Base-by-base conservation (phyloP, 30 jellyfish, hydroid and myxozoan genomes). In the Catostylus mosaicus region DNA sequence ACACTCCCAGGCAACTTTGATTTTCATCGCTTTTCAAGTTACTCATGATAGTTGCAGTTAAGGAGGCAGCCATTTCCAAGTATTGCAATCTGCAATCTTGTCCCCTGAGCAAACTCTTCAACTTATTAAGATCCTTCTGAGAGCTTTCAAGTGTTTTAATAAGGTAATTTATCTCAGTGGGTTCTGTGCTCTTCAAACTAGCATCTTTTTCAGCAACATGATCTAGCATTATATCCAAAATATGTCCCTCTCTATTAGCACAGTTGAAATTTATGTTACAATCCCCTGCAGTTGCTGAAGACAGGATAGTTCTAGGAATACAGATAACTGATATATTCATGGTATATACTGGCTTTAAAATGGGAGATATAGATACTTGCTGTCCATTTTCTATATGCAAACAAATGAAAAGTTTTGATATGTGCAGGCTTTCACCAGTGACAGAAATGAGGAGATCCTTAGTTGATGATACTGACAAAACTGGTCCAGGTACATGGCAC, bases 401-500 rank as follows among this genome's bases (percentile, higher is more conserved):
- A 72, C 31, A 51, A 24, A 72, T 31, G 20, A 27, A 22, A 52
- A 72, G 29, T 20, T 20, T 24, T 30, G 57, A 72, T 24, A 72
- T 1, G 24, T 51, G 54, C 43, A 72, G 7, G 11, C 26, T 36
- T 9, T 22, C 70, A 2, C 72, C 72, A 0, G 70, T 51, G 2
- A 33, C 72, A 51, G 24, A 32, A 29, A 72, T 26, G 4, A 72
- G 46, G 23, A 72, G 9, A 33, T 72, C 72, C 18, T 48, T 32
- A 12, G 14, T 31, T 24, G 72, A 4, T 30, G 72, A n/a, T 19
- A 36, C 84, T 24, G 72, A 43, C 1, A 48, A 29, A 29, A 72
- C 67, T 14, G 84, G 84, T 4, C 84, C 84, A 3, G 57, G 57
- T 30, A 72, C 72, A 48, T 52, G 60, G 57, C 72, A 29, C 12